These are phyloP conservation scores for Elysia crispata DNA, from an alignment of 2,888 invertebrate genomes.

Conservation along the genomic window DNA sequence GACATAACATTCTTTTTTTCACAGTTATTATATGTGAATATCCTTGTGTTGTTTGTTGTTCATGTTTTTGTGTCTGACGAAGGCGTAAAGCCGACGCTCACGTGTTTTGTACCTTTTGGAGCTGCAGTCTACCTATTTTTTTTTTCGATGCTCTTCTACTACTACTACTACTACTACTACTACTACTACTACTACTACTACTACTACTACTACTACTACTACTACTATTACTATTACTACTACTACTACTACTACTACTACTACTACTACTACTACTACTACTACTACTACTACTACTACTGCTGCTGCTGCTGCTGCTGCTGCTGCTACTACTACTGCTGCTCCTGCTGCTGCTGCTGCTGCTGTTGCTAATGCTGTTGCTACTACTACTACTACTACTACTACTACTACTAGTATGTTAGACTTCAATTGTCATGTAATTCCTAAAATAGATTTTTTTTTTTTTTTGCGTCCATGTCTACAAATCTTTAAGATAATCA, in stretches of 20 bases:
- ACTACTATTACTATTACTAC: slow-evolving; percentile 46
- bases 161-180: slow-evolving; percentile 9
- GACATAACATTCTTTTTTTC: too few relatives aligned
- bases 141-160: neutral
- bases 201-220: slow-evolving; percentile 45
- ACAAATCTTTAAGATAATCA: too few relatives aligned
- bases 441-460: too few relatives aligned
- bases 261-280: neutral
- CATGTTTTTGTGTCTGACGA: too few relatives aligned
- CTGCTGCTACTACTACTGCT: neutral
- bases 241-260: slow-evolving; percentile 47
- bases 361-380: too few relatives aligned
- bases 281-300: slow-evolving; percentile 1
- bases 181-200: slow-evolving; percentile 46
- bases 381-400: slow-evolving; percentile 21
- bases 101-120: too few relatives aligned
- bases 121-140: too few relatives aligned
- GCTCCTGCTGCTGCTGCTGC: neutral
- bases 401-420: slow-evolving; percentile 1
- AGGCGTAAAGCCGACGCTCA: too few relatives aligned
- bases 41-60: too few relatives aligned
- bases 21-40: too few relatives aligned
- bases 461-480: too few relatives aligned
- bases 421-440: too few relatives aligned
- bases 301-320: slow-evolving; percentile 22